These are phyloP conservation scores for Ceratosolen solmsi DNA, from an alignment of 1,140 invertebrate species.

Conservation along the genomic window DNA sequence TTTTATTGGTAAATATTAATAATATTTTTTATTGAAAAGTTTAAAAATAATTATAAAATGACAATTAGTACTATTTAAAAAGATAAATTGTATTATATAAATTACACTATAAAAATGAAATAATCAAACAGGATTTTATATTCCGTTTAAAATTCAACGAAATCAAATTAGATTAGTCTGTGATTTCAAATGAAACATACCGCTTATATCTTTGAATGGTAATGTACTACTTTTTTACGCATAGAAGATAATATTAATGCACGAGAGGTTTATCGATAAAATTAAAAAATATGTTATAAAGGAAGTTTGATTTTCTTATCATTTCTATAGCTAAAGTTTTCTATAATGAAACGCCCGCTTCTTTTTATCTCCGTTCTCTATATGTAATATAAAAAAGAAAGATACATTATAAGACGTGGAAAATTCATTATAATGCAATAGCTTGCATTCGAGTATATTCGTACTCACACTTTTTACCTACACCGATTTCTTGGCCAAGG, in stretches of 20 bases:
- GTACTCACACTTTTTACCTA: not conserved
- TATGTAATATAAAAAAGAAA: not conserved
- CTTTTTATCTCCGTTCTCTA: not conserved
- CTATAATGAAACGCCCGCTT: not conserved
- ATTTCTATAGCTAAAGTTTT: not conserved
- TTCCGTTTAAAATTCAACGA: conserved; percentile 3
- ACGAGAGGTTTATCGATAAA: conserved; percentile 20
- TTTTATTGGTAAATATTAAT: no score
- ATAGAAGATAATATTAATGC: conserved; percentile 6
- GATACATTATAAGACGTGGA: not conserved
- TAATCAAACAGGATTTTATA: conserved; percentile 11
- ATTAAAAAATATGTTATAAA: conserved; percentile 20
- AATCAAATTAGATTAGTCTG: not conserved
- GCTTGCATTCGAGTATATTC: conserved; percentile 10
- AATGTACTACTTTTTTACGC: not conserved
- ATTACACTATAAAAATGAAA: no score
- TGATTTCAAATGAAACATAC: conserved; percentile 10
- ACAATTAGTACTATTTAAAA: no score
- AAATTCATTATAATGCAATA: conserved; percentile 42
- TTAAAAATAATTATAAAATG: no score
- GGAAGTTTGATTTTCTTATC: conserved; percentile 42
- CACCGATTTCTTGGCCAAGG: not conserved
- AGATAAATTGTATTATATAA: no score
- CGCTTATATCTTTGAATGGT: not conserved
- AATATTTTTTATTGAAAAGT: no score